Conservation (phyloP, 2,888 invertebrate genomes). For the Cerceris rybyensis region DNA sequence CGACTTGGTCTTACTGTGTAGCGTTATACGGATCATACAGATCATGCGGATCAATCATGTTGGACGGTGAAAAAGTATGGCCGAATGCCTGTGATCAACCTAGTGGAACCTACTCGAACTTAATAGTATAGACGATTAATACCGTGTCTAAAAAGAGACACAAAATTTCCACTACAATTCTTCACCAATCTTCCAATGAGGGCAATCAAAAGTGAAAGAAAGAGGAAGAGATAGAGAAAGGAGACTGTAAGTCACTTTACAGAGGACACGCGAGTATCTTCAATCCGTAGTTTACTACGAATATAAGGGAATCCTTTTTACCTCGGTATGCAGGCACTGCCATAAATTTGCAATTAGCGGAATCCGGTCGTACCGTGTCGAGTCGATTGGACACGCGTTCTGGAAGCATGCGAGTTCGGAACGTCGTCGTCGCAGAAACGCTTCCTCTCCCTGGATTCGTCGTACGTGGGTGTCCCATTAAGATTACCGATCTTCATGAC, state of each 20-base stretch:
- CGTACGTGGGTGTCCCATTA: constrained; percentile 66
- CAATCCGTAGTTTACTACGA: neutral
- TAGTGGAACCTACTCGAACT: too few species aligned
- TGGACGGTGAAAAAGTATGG: too few species aligned
- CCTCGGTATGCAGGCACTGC: constrained; percentile 15
- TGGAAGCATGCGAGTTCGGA: constrained; percentile 27
- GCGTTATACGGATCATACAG: too few species aligned
- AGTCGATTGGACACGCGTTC: constrained; percentile 50
- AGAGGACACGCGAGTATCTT: neutral
- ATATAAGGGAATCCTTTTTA: neutral
- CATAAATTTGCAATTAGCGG: constrained; percentile 62
- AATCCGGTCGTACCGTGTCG: constrained; percentile 52
- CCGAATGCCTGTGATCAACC: too few species aligned
- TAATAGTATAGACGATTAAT: too few species aligned
- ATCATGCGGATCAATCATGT: too few species aligned
- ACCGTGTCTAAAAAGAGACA: too few species aligned
- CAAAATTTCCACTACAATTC: too few species aligned
- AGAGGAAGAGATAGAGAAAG: too few species aligned
- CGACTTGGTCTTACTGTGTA: too few species aligned
- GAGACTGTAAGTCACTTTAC: too few species aligned
- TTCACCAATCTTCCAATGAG: neutral
- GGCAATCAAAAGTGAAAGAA: too few species aligned
- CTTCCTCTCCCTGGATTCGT: constrained; percentile 27
- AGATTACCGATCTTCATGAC: constrained; percentile 58
- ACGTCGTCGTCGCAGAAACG: constrained; percentile 11